Evolutionary conservation across 2,888 invertebrate species (phyloP).

Genomic region (Cheilosia variabilis): DNA sequence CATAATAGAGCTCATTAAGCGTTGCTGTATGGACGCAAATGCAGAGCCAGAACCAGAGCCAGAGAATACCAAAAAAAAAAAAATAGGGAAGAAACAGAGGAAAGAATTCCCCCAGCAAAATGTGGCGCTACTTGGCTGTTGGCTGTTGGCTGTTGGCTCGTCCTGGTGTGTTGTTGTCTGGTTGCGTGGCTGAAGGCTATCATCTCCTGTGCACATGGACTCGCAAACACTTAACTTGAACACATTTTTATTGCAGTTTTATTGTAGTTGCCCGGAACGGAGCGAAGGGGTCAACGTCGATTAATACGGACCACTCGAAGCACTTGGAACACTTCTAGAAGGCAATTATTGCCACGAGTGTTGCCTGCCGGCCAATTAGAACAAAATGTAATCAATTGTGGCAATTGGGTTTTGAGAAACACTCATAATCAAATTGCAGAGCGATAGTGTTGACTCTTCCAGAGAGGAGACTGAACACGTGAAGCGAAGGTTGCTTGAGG

Average conservation of each 20-base stretch:
- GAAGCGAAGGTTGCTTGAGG: too few species aligned
- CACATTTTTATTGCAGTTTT: slow-evolving; percentile 23
- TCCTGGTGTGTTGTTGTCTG: slow-evolving; percentile 1
- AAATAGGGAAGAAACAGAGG: not conserved
- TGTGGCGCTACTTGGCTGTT: not conserved
- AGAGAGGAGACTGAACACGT: too few species aligned
- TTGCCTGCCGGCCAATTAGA: slow-evolving; percentile 28
- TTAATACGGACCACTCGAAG: slow-evolving; percentile 22
- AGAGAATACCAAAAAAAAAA: slow-evolving; percentile 5
- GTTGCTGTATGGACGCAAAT: slow-evolving; percentile 50
- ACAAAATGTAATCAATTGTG: slow-evolving; percentile 41
- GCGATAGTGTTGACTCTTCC: too few species aligned
- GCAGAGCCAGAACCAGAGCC: not conserved
- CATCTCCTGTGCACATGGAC: slow-evolving; percentile 15
- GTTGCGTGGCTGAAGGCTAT: slow-evolving; percentile 33
- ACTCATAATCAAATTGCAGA: slow-evolving; percentile 9
- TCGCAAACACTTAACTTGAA: slow-evolving; percentile 29
- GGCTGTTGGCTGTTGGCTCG: not conserved
- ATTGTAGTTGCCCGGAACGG: slow-evolving; percentile 27
- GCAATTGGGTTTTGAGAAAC: slow-evolving; percentile 28
- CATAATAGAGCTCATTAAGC: slow-evolving; percentile 58
- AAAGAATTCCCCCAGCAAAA: not conserved
- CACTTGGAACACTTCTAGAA: slow-evolving; percentile 17
- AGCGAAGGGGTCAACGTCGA: slow-evolving; percentile 25
- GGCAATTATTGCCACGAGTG: slow-evolving; percentile 29